Evolutionary conservation across 2,113 vertebrate genomes (phyloP).

Genomic region (Oxyruncus cristatus): DNA sequence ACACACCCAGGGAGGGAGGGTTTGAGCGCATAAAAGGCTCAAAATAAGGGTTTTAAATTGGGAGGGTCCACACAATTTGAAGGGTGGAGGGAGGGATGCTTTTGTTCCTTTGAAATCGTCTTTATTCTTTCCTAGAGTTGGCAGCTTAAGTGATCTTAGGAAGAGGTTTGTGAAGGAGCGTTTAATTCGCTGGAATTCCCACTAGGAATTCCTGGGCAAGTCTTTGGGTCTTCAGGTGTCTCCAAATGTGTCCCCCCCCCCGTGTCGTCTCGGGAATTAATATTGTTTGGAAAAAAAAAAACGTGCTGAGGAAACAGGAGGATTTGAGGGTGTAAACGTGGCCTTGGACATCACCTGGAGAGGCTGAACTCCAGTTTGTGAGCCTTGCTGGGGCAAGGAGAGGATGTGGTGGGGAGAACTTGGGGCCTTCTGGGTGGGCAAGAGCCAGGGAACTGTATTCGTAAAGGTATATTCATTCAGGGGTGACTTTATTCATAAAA

Average conservation of each 20-base stretch:
- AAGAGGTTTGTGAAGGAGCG: neutral
- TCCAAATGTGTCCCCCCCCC: too few relatives aligned
- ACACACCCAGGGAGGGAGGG: neutral
- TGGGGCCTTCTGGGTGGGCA: neutral
- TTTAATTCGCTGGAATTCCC: accelerated
- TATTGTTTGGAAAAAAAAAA: neutral
- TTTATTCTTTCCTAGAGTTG: neutral
- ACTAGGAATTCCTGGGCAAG: neutral
- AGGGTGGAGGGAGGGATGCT: neutral
- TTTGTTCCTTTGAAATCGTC: neutral
- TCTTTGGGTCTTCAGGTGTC: neutral
- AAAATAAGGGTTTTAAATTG: slow-evolving; percentile 20
- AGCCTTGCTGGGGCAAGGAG: neutral
- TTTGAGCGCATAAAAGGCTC: slow-evolving; percentile 52
- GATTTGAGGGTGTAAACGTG: accelerated
- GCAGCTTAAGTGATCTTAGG: neutral
- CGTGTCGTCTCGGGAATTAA: neutral
- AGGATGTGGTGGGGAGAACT: neutral
- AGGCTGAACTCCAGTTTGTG: neutral
- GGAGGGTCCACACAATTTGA: neutral
- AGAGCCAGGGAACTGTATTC: neutral
- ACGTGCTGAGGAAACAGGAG: neutral
- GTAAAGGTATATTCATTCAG: too few relatives aligned
- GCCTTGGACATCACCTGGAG: neutral
- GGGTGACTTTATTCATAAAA: neutral